Evolutionary conservation across 1,140 invertebrate species (phyloP), one percentile per base, ranked within the genome.

Genomic region (Goniozus legneri): DNA sequence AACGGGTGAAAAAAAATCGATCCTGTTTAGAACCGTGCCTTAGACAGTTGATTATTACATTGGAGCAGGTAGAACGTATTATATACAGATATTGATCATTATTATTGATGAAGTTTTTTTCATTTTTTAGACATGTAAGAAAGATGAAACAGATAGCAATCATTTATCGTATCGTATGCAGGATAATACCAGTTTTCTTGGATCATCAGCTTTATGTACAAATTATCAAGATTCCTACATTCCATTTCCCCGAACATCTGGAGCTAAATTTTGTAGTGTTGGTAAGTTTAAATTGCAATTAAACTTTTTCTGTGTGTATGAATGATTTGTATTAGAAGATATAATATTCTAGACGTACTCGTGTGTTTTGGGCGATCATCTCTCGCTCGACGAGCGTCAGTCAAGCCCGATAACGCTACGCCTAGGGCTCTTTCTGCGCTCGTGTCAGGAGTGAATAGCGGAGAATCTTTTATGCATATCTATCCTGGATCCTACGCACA

Each of bases 191-290:
- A 74, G 65, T 43, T 76, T 74, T 31, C 49, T 75, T 19, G 68
- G 59, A 40, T 70, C 71, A 0, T 56, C 65, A 1, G 70, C 64
- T 39, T 69, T 75, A 20, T 72, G 60, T 22, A 52, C 62, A 13
- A 74, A 73, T 58, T 75, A 72, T 62, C 84, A 87, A 46, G 88
- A 90, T 64, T 82, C 86, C n/a, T 91, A 87, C 58, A 90, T 97
- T 52, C 94, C 94, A 1, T 97, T 95, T 76, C 94, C 94, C 1
- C 78, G 92, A 43, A 97, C 93, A 0, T 95, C 91, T 10, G 93
- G 93, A 3, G 93, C 91, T 1, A 87, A 88, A 65, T 98, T 97
- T 79, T 95, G 90, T 74, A 87, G 87, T 30, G 88, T 88, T 20
- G 88, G 88, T 81, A 55, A 58, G 73, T 64, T 58, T 14, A 30